Conservation (phyloP, 2,797 vertebrate species). For the Leuciscus waleckii region DNA sequence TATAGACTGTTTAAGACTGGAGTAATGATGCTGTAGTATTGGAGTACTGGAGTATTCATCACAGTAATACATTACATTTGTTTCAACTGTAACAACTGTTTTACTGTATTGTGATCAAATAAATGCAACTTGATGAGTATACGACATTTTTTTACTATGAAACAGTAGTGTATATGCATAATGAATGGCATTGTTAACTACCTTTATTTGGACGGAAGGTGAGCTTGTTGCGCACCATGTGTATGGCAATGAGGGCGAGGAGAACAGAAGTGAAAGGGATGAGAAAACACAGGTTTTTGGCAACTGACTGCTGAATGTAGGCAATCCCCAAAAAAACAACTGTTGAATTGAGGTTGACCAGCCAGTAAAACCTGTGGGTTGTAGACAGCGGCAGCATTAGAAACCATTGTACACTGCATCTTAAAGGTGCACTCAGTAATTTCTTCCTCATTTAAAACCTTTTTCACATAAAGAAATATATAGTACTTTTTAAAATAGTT, state of each 20-base stretch:
- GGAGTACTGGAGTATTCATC: too few species aligned
- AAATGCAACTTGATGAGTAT: not conserved
- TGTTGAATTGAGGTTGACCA: conserved; percentile 87
- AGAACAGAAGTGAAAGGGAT: conserved; percentile 89
- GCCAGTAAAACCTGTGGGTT: conserved; percentile 88
- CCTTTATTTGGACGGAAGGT: conserved; percentile 88
- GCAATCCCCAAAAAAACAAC: conserved; percentile 92
- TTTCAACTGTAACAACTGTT: too few species aligned
- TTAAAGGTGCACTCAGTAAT: not conserved
- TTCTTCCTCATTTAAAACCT: not conserved
- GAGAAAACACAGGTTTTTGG: conserved; percentile 87
- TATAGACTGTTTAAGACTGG: not conserved
- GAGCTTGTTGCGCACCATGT: conserved; percentile 87
- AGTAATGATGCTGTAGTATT: not conserved
- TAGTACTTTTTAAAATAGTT: not conserved
- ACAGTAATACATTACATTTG: not conserved
- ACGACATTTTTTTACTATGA: not conserved
- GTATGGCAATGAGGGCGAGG: conserved; percentile 85
- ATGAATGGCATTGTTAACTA: conserved; percentile 65
- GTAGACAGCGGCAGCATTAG: not conserved
- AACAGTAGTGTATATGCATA: not conserved
- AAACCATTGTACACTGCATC: not conserved
- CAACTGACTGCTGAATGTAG: conserved; percentile 89
- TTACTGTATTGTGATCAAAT: not conserved
- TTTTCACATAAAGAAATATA: not conserved